These are phyloP conservation scores for Moxostoma hubbsi DNA, from an alignment of 2,797 vertebrate species.

Conservation along the genomic window DNA sequence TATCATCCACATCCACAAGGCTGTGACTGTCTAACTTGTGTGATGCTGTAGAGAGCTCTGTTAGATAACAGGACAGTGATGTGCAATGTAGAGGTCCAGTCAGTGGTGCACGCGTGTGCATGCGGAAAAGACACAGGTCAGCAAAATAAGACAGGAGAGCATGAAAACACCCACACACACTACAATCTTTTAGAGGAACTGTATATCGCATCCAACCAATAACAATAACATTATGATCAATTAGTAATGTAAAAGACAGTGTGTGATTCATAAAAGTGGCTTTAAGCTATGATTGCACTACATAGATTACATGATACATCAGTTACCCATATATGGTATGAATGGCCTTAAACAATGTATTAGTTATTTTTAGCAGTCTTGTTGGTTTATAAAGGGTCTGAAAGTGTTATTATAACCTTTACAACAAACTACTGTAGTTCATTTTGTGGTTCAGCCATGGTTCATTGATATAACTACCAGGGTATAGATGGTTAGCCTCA, in stretches of 20 bases:
- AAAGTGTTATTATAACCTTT: too few species aligned
- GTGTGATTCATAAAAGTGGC: neutral
- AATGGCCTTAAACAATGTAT: too few species aligned
- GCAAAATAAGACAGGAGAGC: conserved; percentile 9
- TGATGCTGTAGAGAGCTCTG: neutral
- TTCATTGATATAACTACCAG: too few species aligned
- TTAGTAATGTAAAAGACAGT: neutral
- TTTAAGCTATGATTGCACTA: neutral
- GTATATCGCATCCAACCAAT: neutral
- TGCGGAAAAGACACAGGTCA: conserved; percentile 4
- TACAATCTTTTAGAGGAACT: neutral
- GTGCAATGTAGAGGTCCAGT: neutral
- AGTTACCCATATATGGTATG: too few species aligned
- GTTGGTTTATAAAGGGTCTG: too few species aligned
- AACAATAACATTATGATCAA: neutral
- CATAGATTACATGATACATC: neutral
- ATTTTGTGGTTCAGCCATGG: too few species aligned
- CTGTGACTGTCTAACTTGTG: neutral
- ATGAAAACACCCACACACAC: conserved; percentile 11
- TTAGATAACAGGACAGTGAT: neutral
- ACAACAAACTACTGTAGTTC: too few species aligned
- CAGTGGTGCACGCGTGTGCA: neutral
- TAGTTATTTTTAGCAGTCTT: too few species aligned
- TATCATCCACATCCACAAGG: too few species aligned
- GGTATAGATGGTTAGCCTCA: too few species aligned